These are phyloP conservation scores for Watsonalla cultraria DNA, from an alignment of 2,888 invertebrate genomes.

Conservation along the genomic window DNA sequence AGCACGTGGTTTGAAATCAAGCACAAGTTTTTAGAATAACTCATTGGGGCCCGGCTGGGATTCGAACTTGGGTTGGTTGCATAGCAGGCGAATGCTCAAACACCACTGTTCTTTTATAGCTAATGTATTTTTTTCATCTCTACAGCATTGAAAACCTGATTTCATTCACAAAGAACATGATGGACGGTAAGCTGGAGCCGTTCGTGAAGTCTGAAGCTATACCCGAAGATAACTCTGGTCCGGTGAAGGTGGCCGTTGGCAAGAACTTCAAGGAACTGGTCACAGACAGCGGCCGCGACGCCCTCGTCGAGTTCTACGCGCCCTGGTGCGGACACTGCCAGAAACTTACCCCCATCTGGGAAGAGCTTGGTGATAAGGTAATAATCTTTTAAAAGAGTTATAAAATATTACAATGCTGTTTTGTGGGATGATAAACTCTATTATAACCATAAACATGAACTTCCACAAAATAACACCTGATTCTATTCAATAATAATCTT, in stretches of 20 bases:
- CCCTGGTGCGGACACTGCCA: constrained; percentile 99
- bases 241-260: constrained; percentile 94
- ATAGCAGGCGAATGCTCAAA: no score
- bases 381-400: no score
- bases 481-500: neutral
- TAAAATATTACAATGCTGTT: no score
- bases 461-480: no score
- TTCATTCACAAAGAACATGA: constrained; percentile 89
- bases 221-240: constrained; percentile 90
- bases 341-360: constrained; percentile 94
- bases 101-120: constrained; percentile 1
- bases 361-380: constrained; percentile 94
- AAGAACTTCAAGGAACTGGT: constrained; percentile 98
- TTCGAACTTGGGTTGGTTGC: no score
- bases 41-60: no score
- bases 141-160: constrained; percentile 89
- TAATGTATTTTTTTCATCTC: constrained; percentile 5
- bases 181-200: constrained; percentile 90
- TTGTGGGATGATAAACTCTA: no score
- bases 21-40: no score
- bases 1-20: no score
- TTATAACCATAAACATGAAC: no score
- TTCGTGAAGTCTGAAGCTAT: constrained; percentile 97
- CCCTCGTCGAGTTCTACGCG: constrained; percentile 98
- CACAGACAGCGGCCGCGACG: constrained; percentile 93